Evolutionary conservation across 2,888 invertebrate genomes (phyloP), one percentile per base, ranked within the genome.

Genomic region (Drosophila infuscata): DNA sequence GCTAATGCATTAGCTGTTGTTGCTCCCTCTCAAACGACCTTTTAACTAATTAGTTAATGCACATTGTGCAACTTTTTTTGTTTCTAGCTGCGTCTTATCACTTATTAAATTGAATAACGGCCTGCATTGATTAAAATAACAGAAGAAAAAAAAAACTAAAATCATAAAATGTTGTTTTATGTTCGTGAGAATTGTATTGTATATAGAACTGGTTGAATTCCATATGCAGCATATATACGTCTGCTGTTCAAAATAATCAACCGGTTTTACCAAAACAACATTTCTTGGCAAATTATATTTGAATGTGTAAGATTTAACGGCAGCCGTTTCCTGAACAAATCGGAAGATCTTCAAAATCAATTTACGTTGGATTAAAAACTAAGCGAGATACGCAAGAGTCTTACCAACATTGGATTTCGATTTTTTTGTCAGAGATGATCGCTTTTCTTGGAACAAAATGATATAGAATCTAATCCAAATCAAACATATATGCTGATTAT

Each of bases 51-150:
- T 75, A 85, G 78, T 70, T 83, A 76, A 82, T 87, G 72, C 71
- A 66, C 36, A 83, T 76, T 86, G 74, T 83, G 59, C 68, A 71
- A 64, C 63, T 70, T 74, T 46, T 72, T 70, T 79, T 83, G 82
- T 70, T 80, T 79, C 52, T 79, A 81, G 79, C 81, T 70, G 59
- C 74, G 86, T 69, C 71, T 66, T 66, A 77, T 67, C 74, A 75
- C 48, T 65, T 48, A 62, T 73, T 63, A 43, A 57, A 61, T 60
- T 69, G 63, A 78, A 70, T 81, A 78, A 86, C 60, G 41, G 17
- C 43, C 30, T 32, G 73, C 74, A 76, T 79, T 79, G 80, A 62
- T 68, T 66, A 60, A 64, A 53, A 75, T 57, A 65, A 64, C 46
- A 60, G 54, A 35, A 58, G 53, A 64, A 12, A 52, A 29, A 15